phyloP scores from a whole-genome alignment of 2,113 vertebrate genomes.

The Dolichotis patagonum region DNA sequence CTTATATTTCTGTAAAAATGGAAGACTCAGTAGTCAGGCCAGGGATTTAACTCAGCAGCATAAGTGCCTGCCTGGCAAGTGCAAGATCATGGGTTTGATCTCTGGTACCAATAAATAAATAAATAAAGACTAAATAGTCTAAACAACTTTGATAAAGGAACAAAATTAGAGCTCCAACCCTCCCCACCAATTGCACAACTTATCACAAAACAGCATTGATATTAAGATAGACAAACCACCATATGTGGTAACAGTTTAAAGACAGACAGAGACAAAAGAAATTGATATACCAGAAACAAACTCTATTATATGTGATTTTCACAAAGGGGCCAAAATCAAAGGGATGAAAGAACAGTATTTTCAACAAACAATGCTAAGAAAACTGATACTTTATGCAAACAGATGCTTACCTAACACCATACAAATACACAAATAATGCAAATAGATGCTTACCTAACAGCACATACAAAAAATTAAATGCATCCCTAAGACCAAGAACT shows the following conservation, averaged over 20 bases:
- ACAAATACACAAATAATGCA: neutral
- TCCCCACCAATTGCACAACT: no score
- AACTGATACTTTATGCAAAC: neutral
- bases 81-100: no score
- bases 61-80: no score
- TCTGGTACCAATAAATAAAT: no score
- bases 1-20: no score
- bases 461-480: neutral
- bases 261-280: neutral
- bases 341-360: neutral
- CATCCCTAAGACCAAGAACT: neutral
- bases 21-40: no score
- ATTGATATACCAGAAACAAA: neutral
- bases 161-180: no score
- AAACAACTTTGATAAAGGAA: no score
- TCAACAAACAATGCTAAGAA: neutral
- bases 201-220: no score
- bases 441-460: neutral
- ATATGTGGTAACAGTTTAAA: neutral
- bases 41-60: no score
- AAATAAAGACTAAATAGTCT: no score
- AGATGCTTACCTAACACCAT: neutral
- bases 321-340: neutral
- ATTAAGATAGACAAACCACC: no score
- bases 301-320: neutral